These are phyloP conservation scores for Dermatemys mawii DNA, from an alignment of 2,113 vertebrate species.

Conservation along the genomic window DNA sequence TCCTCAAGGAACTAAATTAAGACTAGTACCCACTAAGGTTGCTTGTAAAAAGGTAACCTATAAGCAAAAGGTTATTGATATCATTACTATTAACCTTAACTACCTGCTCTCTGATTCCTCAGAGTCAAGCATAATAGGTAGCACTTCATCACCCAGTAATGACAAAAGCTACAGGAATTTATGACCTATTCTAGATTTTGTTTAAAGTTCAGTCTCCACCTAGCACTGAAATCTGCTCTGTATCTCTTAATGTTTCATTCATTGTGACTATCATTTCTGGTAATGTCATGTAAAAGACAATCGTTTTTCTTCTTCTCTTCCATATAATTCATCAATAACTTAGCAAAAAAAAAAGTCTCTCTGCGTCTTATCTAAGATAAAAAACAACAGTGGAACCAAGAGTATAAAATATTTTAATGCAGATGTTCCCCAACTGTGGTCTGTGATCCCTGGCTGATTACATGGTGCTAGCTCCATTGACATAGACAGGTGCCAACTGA, in stretches of 20 bases:
- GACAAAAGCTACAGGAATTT: not conserved
- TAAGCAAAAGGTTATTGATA: constrained; percentile 56
- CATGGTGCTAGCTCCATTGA: not conserved
- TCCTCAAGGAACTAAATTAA: not conserved
- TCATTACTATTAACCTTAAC: constrained; percentile 19
- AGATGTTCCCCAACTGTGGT: not conserved
- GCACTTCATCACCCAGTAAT: constrained; percentile 45
- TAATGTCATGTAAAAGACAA: not conserved
- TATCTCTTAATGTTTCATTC: not conserved
- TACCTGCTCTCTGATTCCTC: constrained; percentile 12
- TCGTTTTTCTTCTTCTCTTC: not conserved
- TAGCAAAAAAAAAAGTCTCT: not conserved
- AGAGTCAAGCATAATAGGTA: constrained; percentile 18
- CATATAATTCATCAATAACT: not conserved
- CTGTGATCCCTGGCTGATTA: not conserved
- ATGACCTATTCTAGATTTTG: not conserved
- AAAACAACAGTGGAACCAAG: not conserved
- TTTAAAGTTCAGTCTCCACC: constrained; percentile 45
- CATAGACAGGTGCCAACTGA: not conserved
- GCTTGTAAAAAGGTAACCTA: constrained; percentile 21
- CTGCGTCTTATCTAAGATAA: not conserved
- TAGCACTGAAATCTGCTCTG: constrained; percentile 28
- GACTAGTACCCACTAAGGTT: constrained; percentile 3
- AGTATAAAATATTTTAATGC: not conserved
- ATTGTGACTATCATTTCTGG: not conserved